Percentiles rank a stretch among this genome's conserved stretches.
phyloP scores from a whole-genome alignment of 2,888 invertebrate genomes.

The Liodrosophila aerea region DNA sequence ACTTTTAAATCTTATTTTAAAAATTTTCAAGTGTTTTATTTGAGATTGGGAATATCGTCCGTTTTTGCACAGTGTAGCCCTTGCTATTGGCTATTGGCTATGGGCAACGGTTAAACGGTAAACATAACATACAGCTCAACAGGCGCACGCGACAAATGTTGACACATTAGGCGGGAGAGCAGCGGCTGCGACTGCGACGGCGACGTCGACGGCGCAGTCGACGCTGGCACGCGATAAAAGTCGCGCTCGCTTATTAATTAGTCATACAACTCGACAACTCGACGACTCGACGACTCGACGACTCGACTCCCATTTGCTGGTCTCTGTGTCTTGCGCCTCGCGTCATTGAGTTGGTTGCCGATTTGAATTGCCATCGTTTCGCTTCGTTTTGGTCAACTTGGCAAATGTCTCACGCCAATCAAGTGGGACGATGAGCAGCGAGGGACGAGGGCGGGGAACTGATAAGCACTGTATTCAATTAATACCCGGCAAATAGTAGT shows the following conservation, averaged over 20 bases:
- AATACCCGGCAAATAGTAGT: constrained; percentile 34
- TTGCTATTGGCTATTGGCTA: too few relatives aligned
- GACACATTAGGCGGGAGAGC: constrained; percentile 25
- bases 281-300: background rate
- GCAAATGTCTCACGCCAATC: constrained; percentile 19
- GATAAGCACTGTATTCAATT: constrained; percentile 63
- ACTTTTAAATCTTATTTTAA: too few relatives aligned
- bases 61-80: too few relatives aligned
- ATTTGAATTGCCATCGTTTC: too few relatives aligned
- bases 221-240: constrained; percentile 63
- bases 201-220: constrained; percentile 15
- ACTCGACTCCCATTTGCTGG: background rate
- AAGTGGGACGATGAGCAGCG: background rate
- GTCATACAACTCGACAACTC: constrained; percentile 26
- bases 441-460: background rate
- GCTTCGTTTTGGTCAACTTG: background rate
- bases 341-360: too few relatives aligned
- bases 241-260: constrained; percentile 37
- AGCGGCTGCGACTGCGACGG: constrained; percentile 1
- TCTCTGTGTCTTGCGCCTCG: background rate
- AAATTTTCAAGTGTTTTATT: too few relatives aligned
- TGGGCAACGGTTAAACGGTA: too few relatives aligned
- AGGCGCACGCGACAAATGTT: constrained; percentile 49
- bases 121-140: constrained; percentile 15
- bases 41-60: too few relatives aligned